phyloP scores from a whole-genome alignment of 2,113 vertebrate species.

The Dasypus novemcinctus region DNA sequence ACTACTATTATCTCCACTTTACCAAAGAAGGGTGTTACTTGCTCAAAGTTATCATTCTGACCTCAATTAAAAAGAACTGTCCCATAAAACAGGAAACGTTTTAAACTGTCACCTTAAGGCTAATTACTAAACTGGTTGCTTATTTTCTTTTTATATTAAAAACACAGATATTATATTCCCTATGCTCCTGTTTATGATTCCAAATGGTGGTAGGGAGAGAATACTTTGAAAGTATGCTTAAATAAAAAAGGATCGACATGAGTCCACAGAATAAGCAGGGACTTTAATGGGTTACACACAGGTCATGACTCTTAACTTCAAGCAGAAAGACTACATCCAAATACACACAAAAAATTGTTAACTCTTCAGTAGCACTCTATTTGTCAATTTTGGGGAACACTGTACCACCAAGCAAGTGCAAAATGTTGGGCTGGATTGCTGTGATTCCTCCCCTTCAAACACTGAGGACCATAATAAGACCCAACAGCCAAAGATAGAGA shows the following conservation, averaged over 20 bases:
- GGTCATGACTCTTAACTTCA: constrained; percentile 21
- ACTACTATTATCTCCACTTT: not conserved
- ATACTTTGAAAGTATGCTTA: constrained; percentile 4
- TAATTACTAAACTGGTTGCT: not conserved
- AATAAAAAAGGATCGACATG: constrained; percentile 7
- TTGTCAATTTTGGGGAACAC: not conserved
- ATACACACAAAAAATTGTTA: not conserved
- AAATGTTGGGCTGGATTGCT: not conserved
- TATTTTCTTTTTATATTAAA: not conserved
- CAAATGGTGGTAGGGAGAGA: not conserved
- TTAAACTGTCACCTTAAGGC: not conserved
- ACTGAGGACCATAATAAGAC: not conserved
- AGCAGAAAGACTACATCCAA: not conserved
- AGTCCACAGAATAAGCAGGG: not conserved
- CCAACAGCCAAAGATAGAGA: not conserved
- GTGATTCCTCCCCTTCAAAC: not conserved
- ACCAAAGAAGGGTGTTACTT: not conserved
- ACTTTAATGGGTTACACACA: not conserved
- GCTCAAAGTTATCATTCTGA: constrained; percentile 22
- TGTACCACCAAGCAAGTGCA: not conserved
- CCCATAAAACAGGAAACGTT: not conserved
- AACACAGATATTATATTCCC: not conserved
- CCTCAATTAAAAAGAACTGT: constrained; percentile 5
- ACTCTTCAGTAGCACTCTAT: not conserved
- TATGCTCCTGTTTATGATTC: constrained; percentile 31